phyloP scores from a whole-genome alignment of 1,140 invertebrate genomes.

The Zaprionus camerounensis region DNA sequence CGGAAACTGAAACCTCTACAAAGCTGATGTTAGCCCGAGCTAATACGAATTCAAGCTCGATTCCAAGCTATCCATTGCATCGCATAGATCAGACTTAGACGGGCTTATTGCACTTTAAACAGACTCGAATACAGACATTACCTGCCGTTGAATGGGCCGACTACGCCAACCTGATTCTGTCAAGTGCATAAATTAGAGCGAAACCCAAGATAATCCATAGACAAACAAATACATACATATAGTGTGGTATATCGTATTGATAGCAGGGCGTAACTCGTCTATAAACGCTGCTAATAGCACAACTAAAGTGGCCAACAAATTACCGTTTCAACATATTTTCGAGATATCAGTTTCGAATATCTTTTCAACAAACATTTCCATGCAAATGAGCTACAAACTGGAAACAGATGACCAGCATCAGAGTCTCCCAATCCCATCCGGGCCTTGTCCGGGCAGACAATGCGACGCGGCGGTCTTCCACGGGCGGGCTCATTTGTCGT shows the following conservation, averaged over 20 bases:
- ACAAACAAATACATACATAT: conserved; percentile 27
- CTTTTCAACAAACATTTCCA: conserved; percentile 77
- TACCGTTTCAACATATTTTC: conserved; percentile 70
- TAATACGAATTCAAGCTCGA: conserved; percentile 41
- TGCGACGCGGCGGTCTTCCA: conserved; percentile 31
- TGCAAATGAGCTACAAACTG: conserved; percentile 57
- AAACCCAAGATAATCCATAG: conserved; percentile 28
- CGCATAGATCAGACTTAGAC: conserved; percentile 75
- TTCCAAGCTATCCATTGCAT: conserved; percentile 25
- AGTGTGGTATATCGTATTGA: conserved; percentile 2
- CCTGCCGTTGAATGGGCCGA: conserved; percentile 69
- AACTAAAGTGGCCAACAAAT: conserved; percentile 80
- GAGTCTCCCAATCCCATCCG: conserved; percentile 46
- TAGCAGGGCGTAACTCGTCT: conserved; percentile 71
- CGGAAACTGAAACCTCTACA: conserved; percentile 1
- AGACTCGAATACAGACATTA: conserved; percentile 75
- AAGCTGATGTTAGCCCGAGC: conserved; percentile 22
- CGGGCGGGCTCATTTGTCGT: conserved; percentile 79
- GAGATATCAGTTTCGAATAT: conserved; percentile 64
- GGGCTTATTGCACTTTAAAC: conserved; percentile 76
- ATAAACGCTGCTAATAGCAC: conserved; percentile 82
- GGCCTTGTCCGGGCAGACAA: background rate
- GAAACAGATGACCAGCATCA: conserved; percentile 76
- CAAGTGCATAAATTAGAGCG: conserved; percentile 74
- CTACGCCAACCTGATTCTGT: conserved; percentile 57